Base-by-base conservation (phyloP, 2,888 invertebrate species). In the Smittia sp. region DNA sequence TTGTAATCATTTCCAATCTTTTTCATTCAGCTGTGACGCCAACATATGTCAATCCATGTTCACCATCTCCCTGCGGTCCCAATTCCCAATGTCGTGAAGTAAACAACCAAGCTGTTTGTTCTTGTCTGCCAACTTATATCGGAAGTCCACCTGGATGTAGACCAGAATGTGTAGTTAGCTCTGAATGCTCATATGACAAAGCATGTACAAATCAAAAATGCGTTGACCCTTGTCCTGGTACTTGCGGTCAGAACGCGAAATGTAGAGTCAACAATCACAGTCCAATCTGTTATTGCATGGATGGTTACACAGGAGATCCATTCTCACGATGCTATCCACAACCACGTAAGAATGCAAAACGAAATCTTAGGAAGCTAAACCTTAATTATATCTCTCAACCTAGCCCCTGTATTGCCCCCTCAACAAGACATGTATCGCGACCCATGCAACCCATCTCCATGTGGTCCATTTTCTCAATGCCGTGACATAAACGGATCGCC, bases 401-500 rank as follows among this genome's bases (percentile, higher is more conserved):
- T 46, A 32, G 65, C 24, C 3, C 46, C 46, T n/a, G 46, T 58
- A 6, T 3, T 58, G 4, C 58, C 75, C 77, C 25, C 76, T 79
- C 22, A 78, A 18, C 76, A 78, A 69, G 78, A 79, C 22, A 7
- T 63, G 13, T 73, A 80, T 25, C 80, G 79, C 75, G 86, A 90
- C 81, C 90, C 90, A 11, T 90, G 90, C 76, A 84, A 85, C 3
- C 90, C 58, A n/a, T 89, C 90, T 20, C 87, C 89, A 0, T 91
- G 91, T 77, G 91, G 91, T 68, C 85, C 90, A 38, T 92, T 92
- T 78, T 90, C 91, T 74, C 83, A 89, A 77, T 93, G 93, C 82
- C 87, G 89, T 78, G 87, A 87, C 77, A 91, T 80, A 79, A 80
- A 89, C 67, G 88, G 86, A 9, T 90, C 90, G 78, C 91, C 91